These are phyloP conservation scores for Ennomos erosarius DNA, from an alignment of 2,888 invertebrate genomes.

Conservation along the genomic window DNA sequence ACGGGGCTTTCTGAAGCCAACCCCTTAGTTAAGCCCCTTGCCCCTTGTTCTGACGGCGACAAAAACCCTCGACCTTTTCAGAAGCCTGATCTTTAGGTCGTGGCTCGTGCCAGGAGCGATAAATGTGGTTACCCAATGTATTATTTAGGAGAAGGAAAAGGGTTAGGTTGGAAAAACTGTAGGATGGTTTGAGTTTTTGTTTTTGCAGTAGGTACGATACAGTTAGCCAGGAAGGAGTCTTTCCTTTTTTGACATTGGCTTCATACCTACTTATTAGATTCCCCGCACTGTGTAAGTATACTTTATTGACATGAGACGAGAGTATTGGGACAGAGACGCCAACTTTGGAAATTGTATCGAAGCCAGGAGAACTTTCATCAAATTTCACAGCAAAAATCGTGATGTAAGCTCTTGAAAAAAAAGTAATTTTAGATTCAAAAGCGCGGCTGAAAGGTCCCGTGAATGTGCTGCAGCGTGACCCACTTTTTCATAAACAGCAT, in stretches of 20 bases:
- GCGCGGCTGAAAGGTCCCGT: constrained; percentile 25
- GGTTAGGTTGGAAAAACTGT: constrained; percentile 1
- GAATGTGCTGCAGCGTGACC: constrained; percentile 33
- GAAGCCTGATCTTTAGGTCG: constrained; percentile 16
- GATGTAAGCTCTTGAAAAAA: constrained; percentile 21
- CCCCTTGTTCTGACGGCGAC: constrained; percentile 21
- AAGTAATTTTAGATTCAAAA: constrained; percentile 37
- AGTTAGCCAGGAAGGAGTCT: too few relatives aligned
- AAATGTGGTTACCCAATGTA: constrained; percentile 8
- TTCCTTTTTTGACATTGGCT: too few relatives aligned
- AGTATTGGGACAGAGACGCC: too few relatives aligned
- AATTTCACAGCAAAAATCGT: constrained; percentile 3
- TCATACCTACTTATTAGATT: too few relatives aligned
- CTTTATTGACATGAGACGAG: too few relatives aligned
- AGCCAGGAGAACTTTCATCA: too few relatives aligned
- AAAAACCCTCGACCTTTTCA: constrained; percentile 30
- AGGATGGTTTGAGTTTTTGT: neutral
- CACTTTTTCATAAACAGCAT: constrained; percentile 24
- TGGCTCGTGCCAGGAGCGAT: constrained; percentile 8
- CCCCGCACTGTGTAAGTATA: too few relatives aligned
- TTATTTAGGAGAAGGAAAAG: constrained; percentile 2
- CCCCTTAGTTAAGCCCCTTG: constrained; percentile 31
- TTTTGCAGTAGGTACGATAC: too few relatives aligned
- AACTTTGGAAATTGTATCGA: too few relatives aligned
- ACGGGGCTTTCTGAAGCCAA: constrained; percentile 18